Evolutionary conservation across 64 coral and sea anemone species (phyloP), one percentile per base, ranked within the genome.

Genomic region (Platygyra sinensis): DNA sequence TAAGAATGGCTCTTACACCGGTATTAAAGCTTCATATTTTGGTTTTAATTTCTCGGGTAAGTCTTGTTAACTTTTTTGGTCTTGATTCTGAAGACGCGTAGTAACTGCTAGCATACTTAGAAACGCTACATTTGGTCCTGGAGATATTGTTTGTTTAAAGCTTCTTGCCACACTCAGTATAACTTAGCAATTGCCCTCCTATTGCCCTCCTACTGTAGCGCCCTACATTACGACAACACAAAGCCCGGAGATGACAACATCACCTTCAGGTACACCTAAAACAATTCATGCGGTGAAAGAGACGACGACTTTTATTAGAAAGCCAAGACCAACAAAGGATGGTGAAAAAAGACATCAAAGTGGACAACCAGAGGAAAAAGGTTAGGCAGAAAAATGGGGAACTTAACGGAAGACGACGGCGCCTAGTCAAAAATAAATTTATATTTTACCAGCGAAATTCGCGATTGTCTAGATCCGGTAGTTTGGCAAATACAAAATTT

Each of bases 21-120:
- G 91, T 27, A 89, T 93, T 17, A 93, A 65, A 46, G 91, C 86
- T 20, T 65, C 16, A 17, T 93, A 93, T 55, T 80, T 18, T 52
- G 67, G 13, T 39, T 18, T 39, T 22, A 60, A 82, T 39, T 14
- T 1, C 16, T 16, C n/a, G 11, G 78, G 78, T 80, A 80, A 80
- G 52, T 33, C 5, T 39, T 76, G 31, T 49, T 67, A 54, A 54
- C 9, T 8, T 13, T 54, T 54, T 1, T 54, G 13, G 52, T 54
- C 52, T 54, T 13, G 8, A n/a, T n/a, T n/a, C n/a, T n/a, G n/a
- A n/a, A n/a, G n/a, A n/a, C n/a, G n/a, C n/a, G n/a, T n/a, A n/a
- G n/a, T n/a, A n/a, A n/a, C n/a, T n/a, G n/a, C n/a, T n/a, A n/a
- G n/a, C 36, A 38, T 38, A 38, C 1, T 1, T 38, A 38, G 36